Evolutionary conservation across 2,888 invertebrate genomes (phyloP).

Genomic region (Meiosimyza decipiens): DNA sequence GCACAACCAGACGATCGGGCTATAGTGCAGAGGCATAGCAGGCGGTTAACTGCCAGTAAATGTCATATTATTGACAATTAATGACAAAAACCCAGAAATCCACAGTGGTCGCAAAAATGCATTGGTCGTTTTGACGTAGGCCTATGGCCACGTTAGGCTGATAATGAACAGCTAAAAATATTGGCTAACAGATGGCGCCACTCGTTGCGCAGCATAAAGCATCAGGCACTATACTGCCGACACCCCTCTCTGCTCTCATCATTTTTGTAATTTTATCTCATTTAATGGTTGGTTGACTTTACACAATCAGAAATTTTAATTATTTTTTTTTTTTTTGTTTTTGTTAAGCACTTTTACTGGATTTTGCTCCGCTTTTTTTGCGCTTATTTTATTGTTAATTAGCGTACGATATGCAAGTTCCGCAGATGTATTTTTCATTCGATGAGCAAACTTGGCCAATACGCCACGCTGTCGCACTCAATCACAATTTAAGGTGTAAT

Average conservation of each 20-base stretch:
- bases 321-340: slow-evolving; percentile 41
- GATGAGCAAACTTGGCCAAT: slow-evolving; percentile 20
- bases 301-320: slow-evolving; percentile 37
- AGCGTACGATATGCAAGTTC: slow-evolving; percentile 20
- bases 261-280: slow-evolving; percentile 37
- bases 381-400: slow-evolving; percentile 33
- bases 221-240: slow-evolving; percentile 26
- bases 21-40: background rate
- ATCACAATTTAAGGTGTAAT: slow-evolving; percentile 40
- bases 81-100: slow-evolving; percentile 39
- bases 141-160: background rate
- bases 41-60: slow-evolving; percentile 26
- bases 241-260: background rate
- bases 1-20: background rate
- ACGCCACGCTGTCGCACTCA: slow-evolving; percentile 29
- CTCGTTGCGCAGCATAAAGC: slow-evolving; percentile 6
- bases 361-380: background rate
- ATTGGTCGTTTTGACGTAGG: background rate
- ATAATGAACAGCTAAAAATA: slow-evolving; percentile 29
- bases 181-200: background rate
- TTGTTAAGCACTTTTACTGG: slow-evolving; percentile 6
- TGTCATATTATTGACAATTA: slow-evolving; percentile 42
- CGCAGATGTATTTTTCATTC: slow-evolving; percentile 38
- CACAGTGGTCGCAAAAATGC: slow-evolving; percentile 32
- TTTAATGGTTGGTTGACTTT: slow-evolving; percentile 39